A percentile compares a stretch with the other conserved stretches of the same genome.
phyloP scores from a whole-genome alignment of 2,888 invertebrate genomes.

The Drosophila neonasuta region DNA sequence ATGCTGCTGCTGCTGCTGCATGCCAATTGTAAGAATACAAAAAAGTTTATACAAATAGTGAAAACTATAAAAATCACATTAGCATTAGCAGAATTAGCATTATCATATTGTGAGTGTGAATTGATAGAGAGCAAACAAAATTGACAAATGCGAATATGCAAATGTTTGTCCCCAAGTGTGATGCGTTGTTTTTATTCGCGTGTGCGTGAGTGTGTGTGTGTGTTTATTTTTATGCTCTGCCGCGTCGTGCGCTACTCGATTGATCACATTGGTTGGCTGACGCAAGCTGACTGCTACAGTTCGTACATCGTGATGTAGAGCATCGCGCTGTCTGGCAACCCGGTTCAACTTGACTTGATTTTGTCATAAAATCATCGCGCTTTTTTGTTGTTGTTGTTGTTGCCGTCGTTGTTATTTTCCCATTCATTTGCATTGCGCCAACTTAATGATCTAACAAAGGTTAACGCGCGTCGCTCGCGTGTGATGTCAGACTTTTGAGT shows the following conservation, averaged over 20 bases:
- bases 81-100: conserved; percentile 50
- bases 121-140: conserved; percentile 55
- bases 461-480: conserved; percentile 46
- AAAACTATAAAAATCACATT: conserved; percentile 58
- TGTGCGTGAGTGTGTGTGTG: no score
- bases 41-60: conserved; percentile 51
- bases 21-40: neutral
- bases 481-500: conserved; percentile 69
- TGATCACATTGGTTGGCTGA: conserved; percentile 11
- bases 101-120: conserved; percentile 36
- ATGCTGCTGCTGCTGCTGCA: neutral
- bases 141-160: conserved; percentile 67
- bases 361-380: conserved; percentile 29
- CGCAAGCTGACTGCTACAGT: conserved; percentile 7
- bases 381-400: neutral
- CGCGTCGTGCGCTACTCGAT: conserved; percentile 26
- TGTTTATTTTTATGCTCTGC: conserved; percentile 25
- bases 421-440: conserved; percentile 51
- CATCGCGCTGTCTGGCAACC: conserved; percentile 17
- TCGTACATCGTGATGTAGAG: conserved; percentile 28
- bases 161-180: conserved; percentile 39
- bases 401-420: conserved; percentile 17
- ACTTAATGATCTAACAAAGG: conserved; percentile 63
- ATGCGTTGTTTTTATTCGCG: neutral
- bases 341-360: conserved; percentile 57